Conservation (phyloP, 2,113 vertebrate genomes). For the Lonchura striata region DNA sequence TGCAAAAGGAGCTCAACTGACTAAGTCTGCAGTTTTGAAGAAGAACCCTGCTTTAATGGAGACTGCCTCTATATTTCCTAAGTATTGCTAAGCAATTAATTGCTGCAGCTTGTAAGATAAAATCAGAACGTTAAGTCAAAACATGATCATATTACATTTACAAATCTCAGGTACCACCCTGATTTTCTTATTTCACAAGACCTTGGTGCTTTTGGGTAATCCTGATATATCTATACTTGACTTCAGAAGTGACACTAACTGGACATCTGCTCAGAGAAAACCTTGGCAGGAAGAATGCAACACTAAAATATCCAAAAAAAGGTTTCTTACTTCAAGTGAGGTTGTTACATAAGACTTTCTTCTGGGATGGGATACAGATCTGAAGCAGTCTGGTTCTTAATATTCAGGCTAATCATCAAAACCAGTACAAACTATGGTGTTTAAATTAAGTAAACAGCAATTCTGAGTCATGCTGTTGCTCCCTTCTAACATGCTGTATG, state of each 20-base stretch:
- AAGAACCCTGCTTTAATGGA: background rate
- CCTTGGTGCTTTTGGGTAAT: background rate
- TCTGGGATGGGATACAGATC: background rate
- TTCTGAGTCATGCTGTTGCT: background rate
- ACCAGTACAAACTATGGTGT: background rate
- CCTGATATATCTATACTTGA: background rate
- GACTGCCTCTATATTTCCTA: background rate
- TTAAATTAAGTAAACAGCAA: constrained; percentile 17
- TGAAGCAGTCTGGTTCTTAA: background rate
- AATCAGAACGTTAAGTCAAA: background rate
- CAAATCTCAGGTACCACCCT: background rate
- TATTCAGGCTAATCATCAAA: background rate
- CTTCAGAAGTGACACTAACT: background rate
- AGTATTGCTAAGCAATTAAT: background rate
- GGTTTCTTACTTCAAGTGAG: background rate
- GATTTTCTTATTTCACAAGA: background rate
- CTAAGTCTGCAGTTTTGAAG: background rate
- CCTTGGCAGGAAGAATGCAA: background rate
- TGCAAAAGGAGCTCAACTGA: background rate
- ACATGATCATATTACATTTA: background rate
- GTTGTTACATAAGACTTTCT: background rate
- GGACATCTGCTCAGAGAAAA: background rate
- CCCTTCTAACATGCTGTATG: background rate
- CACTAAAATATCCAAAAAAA: background rate
- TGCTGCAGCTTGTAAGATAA: background rate